Base-by-base conservation (phyloP, 2,797 vertebrate species). In the Mastacembelus armatus region DNA sequence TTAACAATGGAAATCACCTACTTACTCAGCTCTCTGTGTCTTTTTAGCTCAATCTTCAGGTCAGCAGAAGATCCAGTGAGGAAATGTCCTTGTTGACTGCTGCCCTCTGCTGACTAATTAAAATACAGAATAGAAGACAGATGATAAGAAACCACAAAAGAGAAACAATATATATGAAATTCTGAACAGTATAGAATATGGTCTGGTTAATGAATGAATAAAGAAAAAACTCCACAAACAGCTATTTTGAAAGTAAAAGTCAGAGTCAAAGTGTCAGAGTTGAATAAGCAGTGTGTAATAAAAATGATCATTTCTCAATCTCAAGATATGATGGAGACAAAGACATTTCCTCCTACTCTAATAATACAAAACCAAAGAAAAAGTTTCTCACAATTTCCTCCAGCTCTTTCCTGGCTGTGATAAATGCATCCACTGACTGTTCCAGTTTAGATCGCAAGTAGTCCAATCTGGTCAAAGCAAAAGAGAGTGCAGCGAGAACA, bases 51-150 rank as follows among this genome's bases (percentile, higher is more conserved):
- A 57, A 64, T 78, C 48, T 81, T 82, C 71, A 96, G 86, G 69
- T 76, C 45, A 56, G 75, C 27, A 29, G 88, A 42, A 1, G 49
- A 65, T 50, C 52, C 62, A 16, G 43, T 0, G 77, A 88, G 57
- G 57, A 94, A 73, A 40, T 71, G 90, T 78, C 83, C 93, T 88
- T 96, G 95, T 95, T 97, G 94, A 91, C 90, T 94, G 83, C 91
- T 96, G 96, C 94, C 93, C 93, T 95, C 94, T 93, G 94, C 91
- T 94, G 96, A 92, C 95, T 96, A 77, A 63, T 81, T 40, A 72
- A 75, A 74, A 87, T 42, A 91, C 89, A 92, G 38, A 24, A 30
- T 55, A 4, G n/a, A n/a, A 52, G 12, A 18, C 11, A 29, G 5
- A 54, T 50, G 11, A 52, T 22, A 38, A 22, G 16, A 38, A 71